Percentiles rank a stretch among this genome's conserved stretches.
phyloP scores from a whole-genome alignment of 1,140 invertebrate genomes.

The Calliopsis andreniformis region DNA sequence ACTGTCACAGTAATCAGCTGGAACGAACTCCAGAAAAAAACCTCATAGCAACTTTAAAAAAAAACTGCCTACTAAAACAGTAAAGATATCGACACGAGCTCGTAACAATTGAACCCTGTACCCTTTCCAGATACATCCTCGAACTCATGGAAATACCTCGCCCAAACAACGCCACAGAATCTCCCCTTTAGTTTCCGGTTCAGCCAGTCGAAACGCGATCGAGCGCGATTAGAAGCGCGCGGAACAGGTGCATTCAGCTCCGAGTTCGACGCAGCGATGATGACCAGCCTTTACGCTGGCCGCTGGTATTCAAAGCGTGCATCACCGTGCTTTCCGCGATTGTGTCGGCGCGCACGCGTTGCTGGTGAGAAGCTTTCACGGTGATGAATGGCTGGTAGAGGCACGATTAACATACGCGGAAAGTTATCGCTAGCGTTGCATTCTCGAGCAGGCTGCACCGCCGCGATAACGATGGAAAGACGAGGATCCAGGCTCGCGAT shows the following conservation, averaged over 20 bases:
- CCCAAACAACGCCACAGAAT: not conserved
- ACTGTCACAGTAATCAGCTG: too few relatives aligned
- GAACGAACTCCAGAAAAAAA: too few relatives aligned
- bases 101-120: too few relatives aligned
- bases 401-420: constrained; percentile 57
- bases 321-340: not conserved
- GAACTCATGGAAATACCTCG: not conserved
- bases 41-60: too few relatives aligned
- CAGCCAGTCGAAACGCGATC: constrained; percentile 34
- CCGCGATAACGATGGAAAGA: constrained; percentile 46
- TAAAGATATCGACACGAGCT: too few relatives aligned
- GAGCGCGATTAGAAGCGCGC: constrained; percentile 35
- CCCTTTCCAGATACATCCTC: too few relatives aligned
- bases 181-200: not conserved
- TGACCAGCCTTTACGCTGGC: constrained; percentile 9
- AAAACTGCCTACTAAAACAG: too few relatives aligned
- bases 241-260: constrained; percentile 23
- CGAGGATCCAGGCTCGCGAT: not conserved
- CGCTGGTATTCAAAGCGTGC: not conserved
- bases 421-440: constrained; percentile 54
- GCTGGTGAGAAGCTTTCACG: constrained; percentile 34
- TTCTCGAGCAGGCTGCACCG: constrained; percentile 39
- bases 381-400: constrained; percentile 53
- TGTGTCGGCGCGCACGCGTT: not conserved
- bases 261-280: not conserved